Conservation (phyloP, 2,113 vertebrate species). For the Ivindomyrus marchei region DNA sequence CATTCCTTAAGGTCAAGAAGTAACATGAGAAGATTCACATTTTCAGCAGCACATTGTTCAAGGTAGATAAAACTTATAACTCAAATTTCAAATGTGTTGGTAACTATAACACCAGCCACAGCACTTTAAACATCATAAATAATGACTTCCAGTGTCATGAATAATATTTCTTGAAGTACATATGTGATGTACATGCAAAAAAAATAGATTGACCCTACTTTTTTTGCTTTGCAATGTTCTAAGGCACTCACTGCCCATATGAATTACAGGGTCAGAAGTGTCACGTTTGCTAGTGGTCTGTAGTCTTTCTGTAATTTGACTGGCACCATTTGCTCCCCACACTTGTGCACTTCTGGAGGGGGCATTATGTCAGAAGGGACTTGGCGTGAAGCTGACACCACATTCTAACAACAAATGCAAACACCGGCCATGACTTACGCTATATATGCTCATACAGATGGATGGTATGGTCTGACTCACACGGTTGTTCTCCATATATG, state of each 20-base stretch:
- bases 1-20: neutral
- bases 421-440: neutral
- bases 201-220: neutral
- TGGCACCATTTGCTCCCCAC: neutral
- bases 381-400: neutral
- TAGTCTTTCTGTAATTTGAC: neutral
- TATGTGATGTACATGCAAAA: neutral
- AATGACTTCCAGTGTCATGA: neutral
- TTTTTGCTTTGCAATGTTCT: neutral
- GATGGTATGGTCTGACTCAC: neutral
- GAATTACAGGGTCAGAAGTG: neutral
- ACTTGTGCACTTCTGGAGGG: neutral
- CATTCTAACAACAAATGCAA: neutral
- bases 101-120: neutral
- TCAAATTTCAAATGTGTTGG: neutral
- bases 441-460: neutral
- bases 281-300: neutral
- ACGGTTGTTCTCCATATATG: neutral
- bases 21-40: neutral
- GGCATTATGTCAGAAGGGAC: neutral
- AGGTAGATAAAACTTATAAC: neutral
- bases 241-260: neutral
- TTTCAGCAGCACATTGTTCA: neutral
- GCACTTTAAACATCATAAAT: neutral
- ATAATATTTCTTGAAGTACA: neutral